Evolutionary conservation across 1,140 invertebrate genomes (phyloP).

Genomic region (Solenopsis invicta): DNA sequence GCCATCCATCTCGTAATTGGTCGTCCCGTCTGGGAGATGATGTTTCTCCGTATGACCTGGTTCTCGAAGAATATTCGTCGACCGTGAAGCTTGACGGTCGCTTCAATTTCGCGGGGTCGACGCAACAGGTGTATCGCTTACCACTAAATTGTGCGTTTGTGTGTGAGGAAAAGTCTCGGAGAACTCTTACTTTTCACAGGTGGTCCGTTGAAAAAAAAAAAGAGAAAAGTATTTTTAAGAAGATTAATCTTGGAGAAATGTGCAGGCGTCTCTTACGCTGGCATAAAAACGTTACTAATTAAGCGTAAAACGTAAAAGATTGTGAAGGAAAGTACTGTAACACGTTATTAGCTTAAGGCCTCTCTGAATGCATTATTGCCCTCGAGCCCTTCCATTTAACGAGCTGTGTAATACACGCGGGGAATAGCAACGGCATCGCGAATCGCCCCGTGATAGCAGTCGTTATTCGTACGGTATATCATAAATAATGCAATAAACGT

Average conservation of each 20-base stretch:
- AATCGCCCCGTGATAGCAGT: slow-evolving; percentile 13
- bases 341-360: slow-evolving; percentile 10
- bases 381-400: slow-evolving; percentile 23
- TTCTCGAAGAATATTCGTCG: slow-evolving; percentile 62
- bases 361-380: not conserved
- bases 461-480: slow-evolving; percentile 33
- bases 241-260: not conserved
- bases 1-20: slow-evolving; percentile 66
- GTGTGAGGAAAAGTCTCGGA: not conserved
- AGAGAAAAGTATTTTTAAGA: not conserved
- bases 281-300: slow-evolving; percentile 1
- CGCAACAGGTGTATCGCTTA: not conserved
- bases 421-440: slow-evolving; percentile 25
- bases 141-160: not conserved
- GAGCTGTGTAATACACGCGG: slow-evolving; percentile 3
- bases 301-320: not conserved
- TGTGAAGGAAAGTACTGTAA: not conserved
- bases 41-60: slow-evolving; percentile 73
- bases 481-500: slow-evolving; percentile 49
- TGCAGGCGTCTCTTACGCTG: too few relatives aligned
- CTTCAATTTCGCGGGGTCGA: slow-evolving; percentile 16
- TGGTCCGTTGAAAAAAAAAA: not conserved
- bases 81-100: slow-evolving; percentile 60
- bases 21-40: slow-evolving; percentile 59
- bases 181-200: not conserved